Conservation (phyloP, 2,797 vertebrate species). For the Clarias laeviceps region DNA sequence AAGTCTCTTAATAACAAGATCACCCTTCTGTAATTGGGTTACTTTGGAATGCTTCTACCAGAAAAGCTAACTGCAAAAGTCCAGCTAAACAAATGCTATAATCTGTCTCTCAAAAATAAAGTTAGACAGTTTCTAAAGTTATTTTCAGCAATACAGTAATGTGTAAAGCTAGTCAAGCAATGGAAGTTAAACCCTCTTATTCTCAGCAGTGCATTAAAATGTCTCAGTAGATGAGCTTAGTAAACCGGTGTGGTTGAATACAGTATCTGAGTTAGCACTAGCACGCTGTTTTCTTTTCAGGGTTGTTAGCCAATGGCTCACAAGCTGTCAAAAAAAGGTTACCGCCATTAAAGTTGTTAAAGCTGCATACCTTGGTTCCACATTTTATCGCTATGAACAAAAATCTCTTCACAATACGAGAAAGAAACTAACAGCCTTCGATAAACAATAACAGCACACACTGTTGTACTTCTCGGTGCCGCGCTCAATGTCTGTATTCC, state of each 20-base stretch:
- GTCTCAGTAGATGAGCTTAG: neutral
- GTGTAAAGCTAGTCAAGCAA: neutral
- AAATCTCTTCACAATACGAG: neutral
- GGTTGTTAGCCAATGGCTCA: neutral
- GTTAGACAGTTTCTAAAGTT: neutral
- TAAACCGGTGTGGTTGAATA: neutral
- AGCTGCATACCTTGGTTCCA: constrained; percentile 77
- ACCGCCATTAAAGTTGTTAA: constrained; percentile 7
- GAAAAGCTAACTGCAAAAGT: neutral
- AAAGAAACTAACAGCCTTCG: neutral
- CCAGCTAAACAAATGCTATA: neutral
- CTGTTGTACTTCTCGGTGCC: neutral
- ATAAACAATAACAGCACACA: neutral
- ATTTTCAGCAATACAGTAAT: neutral
- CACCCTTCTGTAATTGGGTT: neutral
- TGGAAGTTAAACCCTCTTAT: too few species aligned
- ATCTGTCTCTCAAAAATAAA: neutral
- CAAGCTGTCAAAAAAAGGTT: neutral
- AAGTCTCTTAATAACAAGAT: neutral
- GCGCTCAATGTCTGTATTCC: constrained; percentile 41
- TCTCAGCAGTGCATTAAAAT: neutral
- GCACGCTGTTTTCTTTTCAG: neutral
- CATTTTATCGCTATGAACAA: constrained; percentile 61
- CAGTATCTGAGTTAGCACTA: neutral
- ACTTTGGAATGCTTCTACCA: neutral